Base-by-base conservation (phyloP, 2,888 invertebrate species). In the Lasioglossum vierecki region DNA sequence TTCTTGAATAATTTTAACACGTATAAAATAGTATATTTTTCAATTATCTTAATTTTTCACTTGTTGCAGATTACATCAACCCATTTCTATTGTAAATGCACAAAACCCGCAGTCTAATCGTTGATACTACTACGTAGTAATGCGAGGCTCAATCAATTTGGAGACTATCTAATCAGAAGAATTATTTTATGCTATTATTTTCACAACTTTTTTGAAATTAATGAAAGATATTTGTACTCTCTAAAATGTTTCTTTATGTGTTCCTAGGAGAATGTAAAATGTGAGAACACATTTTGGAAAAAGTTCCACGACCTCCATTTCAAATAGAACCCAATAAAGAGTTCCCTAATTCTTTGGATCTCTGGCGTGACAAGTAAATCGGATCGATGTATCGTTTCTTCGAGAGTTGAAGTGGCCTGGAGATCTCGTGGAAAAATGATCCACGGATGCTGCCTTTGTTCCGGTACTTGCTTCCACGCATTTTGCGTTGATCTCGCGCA, bases 401-500 rank as follows among this genome's bases (percentile, higher is more conserved):
- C 1, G 0, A 6, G 15, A 63, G 30, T 18, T 3, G 63, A 63
- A 63, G 63, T 30, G 63, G 63, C 15, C 6, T 18, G 15, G 63
- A 30, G 63, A 63, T 15, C 60, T 5, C 15, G 18, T 6, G 63
- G 30, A 18, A 63, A 63, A 63, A 63, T 15, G 63, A 63, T 63
- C 18, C 18, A 57, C 57, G 57, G 63, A 63, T 63, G 63, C 63
- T 63, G 63, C 2, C 15, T 30, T 35, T 63, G 63, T 63, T 63
- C 63, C 63, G 41, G 71, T 78, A 63, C 63, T 76, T 72, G 63
- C 68, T 26, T 66, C 41, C 53, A 26, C 57, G 60, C 46, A 26
- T 80, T 79, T 39, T 39, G 26, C 70, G 86, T 82, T 82, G 80
- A 82, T 78, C 78, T 85, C 79, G 44, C 53, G 73, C 82, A 57